Conservation (phyloP, 2,888 invertebrate species). For the Rhagonycha lutea region DNA sequence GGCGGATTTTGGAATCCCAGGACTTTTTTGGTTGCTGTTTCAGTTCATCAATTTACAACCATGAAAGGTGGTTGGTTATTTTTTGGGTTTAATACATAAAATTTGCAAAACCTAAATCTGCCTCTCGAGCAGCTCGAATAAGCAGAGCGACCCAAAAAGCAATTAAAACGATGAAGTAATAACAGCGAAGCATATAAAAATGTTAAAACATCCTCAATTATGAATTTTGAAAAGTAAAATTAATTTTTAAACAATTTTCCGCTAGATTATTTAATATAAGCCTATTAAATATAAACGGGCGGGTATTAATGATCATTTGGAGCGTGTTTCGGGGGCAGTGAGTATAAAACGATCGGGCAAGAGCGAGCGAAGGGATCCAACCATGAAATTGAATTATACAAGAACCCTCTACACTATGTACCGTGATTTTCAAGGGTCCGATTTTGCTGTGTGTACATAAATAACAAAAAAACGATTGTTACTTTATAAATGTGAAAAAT, state of each 20-base stretch:
- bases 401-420: conserved; percentile 29
- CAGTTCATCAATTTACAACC: no score
- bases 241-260: conserved; percentile 50
- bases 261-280: conserved; percentile 52
- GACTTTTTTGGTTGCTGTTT: no score
- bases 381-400: conserved; percentile 58
- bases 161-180: neutral
- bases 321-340: conserved; percentile 39
- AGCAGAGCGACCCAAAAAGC: neutral
- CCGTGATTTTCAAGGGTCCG: conserved; percentile 34
- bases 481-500: conserved; percentile 5
- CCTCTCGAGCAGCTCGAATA: no score
- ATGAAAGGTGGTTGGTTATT: no score
- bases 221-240: conserved; percentile 16
- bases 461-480: conserved; percentile 8
- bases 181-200: neutral
- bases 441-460: conserved; percentile 31
- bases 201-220: neutral
- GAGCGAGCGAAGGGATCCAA: conserved; percentile 52
- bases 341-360: conserved; percentile 45
- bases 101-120: no score
- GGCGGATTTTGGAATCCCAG: neutral
- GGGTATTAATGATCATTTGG: conserved; percentile 45
- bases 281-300: conserved; percentile 49
- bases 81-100: no score